phyloP scores from a whole-genome alignment of 2,113 vertebrate genomes.

The Carassius gibelio region DNA sequence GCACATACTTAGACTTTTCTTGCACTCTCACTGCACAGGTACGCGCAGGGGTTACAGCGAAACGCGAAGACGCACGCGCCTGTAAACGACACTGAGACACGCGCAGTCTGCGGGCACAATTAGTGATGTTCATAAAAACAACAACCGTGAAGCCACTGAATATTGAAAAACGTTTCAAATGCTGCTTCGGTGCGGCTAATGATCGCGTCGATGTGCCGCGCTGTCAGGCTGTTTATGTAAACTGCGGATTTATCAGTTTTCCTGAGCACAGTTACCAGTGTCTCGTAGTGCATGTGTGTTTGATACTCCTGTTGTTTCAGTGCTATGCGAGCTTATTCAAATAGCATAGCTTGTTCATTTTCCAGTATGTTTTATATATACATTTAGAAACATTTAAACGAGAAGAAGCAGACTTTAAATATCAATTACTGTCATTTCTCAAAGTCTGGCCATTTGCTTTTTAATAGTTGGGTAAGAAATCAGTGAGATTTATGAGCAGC shows the following conservation, averaged over 20 bases:
- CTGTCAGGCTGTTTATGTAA: constrained; percentile 49
- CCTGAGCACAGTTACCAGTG: constrained; percentile 73
- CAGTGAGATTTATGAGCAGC: constrained; percentile 36
- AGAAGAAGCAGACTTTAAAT: neutral
- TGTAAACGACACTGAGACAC: constrained; percentile 43
- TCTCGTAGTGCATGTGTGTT: constrained; percentile 19
- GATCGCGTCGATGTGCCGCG: constrained; percentile 58
- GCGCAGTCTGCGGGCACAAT: constrained; percentile 44
- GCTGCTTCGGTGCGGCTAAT: constrained; percentile 61
- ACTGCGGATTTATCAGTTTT: constrained; percentile 74
- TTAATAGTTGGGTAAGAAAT: constrained; percentile 33
- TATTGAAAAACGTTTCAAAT: constrained; percentile 50
- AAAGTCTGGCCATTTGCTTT: constrained; percentile 24
- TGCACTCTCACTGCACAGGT: constrained; percentile 16
- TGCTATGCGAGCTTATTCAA: constrained; percentile 6
- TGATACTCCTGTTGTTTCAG: neutral
- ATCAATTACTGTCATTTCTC: neutral
- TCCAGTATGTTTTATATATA: neutral
- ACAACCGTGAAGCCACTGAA: constrained; percentile 39
- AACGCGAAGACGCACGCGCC: constrained; percentile 34
- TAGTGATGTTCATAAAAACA: constrained; percentile 49
- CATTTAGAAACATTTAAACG: neutral
- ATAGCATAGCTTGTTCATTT: neutral
- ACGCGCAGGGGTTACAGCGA: constrained; percentile 35
- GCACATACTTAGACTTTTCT: constrained; percentile 49